phyloP scores from a whole-genome alignment of 2,888 invertebrate genomes.

The Plebejus argus region DNA sequence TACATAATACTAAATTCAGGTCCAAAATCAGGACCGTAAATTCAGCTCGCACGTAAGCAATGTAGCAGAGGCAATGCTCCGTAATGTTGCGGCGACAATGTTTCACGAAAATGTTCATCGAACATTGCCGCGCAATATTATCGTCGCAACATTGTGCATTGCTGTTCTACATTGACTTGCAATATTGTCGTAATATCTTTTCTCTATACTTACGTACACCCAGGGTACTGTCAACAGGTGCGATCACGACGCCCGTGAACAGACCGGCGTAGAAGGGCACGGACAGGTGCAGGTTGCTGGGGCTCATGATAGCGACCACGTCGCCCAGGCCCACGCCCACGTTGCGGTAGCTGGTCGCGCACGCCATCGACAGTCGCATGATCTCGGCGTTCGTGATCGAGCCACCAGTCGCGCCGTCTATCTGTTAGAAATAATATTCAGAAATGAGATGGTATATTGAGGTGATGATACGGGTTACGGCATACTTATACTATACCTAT shows the following conservation, averaged over 20 bases:
- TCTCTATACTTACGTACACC: conserved; percentile 52
- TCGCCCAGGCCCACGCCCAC: conserved; percentile 63
- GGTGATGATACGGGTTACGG: too few species aligned
- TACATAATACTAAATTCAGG: too few species aligned
- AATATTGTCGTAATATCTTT: background rate
- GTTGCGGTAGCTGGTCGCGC: conserved; percentile 58
- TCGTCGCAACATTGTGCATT: too few species aligned
- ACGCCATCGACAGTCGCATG: conserved; percentile 54
- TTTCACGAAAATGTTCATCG: too few species aligned
- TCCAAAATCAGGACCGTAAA: too few species aligned
- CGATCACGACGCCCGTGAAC: conserved; percentile 64
- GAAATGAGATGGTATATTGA: too few species aligned
- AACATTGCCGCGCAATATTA: too few species aligned
- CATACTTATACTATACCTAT: too few species aligned
- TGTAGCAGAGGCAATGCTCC: too few species aligned
- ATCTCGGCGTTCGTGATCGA: conserved; percentile 59
- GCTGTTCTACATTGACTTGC: too few species aligned
- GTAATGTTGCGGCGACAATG: too few species aligned
- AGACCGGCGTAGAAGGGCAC: conserved; percentile 71
- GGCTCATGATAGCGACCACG: conserved; percentile 68
- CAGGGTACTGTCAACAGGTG: conserved; percentile 53
- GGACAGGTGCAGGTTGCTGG: conserved; percentile 64
- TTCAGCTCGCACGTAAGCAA: too few species aligned
- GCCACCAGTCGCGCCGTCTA: conserved; percentile 51
- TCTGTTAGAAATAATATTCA: conserved; percentile 34